Conservation (phyloP, 2,797 vertebrate genomes). For the Melanotaenia nigrans region DNA sequence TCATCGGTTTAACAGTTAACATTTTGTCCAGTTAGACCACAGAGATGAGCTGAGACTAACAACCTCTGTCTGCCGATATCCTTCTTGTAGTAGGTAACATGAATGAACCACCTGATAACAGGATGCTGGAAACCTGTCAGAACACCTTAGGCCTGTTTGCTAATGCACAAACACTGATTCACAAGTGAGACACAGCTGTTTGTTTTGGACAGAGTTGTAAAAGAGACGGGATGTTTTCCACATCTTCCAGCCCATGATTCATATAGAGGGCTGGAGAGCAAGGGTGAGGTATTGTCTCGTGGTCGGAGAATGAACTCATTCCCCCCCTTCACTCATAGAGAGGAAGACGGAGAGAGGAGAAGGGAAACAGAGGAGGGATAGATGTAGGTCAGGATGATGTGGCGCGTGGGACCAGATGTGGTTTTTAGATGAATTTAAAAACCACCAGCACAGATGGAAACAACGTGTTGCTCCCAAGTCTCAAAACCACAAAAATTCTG, state of each 20-base stretch:
- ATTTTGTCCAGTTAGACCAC: conserved; percentile 1
- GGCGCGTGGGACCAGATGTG: conserved; percentile 65
- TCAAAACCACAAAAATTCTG: conserved; percentile 62
- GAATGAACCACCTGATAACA: conserved; percentile 24
- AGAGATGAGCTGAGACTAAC: not conserved
- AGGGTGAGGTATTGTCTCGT: conserved; percentile 78
- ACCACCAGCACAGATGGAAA: conserved; percentile 64
- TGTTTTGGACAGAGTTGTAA: conserved; percentile 52
- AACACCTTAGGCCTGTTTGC: conserved; percentile 13
- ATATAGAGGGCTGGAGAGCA: conserved; percentile 47
- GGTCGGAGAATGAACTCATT: conserved; percentile 74
- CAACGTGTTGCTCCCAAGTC: conserved; percentile 58
- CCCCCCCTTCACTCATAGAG: conserved; percentile 49
- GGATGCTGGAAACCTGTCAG: conserved; percentile 44
- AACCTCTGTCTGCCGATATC: conserved; percentile 2
- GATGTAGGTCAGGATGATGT: conserved; percentile 71
- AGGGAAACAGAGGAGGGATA: conserved; percentile 22
- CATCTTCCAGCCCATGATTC: conserved; percentile 65
- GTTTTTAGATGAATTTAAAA: conserved; percentile 61
- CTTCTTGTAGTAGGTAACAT: conserved; percentile 21
- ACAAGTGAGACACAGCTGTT: conserved; percentile 53
- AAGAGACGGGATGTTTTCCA: conserved; percentile 53
- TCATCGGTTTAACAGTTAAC: not conserved
- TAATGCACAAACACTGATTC: conserved; percentile 25
- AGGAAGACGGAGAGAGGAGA: conserved; percentile 24